These are phyloP conservation scores for Ophonus ardosiacus DNA, from an alignment of 2,888 invertebrate genomes.

Conservation along the genomic window DNA sequence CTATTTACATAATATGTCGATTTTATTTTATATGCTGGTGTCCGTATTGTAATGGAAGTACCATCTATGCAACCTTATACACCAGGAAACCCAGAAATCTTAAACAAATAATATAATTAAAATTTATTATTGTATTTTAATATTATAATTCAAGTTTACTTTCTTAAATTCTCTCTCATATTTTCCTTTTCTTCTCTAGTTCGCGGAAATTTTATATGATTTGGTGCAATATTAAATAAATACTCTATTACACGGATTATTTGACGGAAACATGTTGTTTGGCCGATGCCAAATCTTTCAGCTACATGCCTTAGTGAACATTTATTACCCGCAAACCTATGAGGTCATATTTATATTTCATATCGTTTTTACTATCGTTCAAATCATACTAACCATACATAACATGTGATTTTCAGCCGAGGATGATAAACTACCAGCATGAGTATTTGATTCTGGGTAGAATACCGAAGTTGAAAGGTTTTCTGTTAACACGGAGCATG, in stretches of 20 bases:
- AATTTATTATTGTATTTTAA: background rate
- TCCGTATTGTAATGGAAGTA: conserved; percentile 64
- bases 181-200: conserved; percentile 9
- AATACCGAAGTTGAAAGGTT: background rate
- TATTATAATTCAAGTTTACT: background rate
- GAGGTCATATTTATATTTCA: conserved; percentile 6
- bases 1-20: conserved; percentile 68
- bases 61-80: conserved; percentile 58
- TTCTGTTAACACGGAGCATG: background rate
- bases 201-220: conserved; percentile 25
- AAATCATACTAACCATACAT: conserved; percentile 4
- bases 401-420: conserved; percentile 35
- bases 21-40: conserved; percentile 67
- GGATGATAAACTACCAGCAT: conserved; percentile 1
- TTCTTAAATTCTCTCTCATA: conserved; percentile 14
- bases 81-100: conserved; percentile 35
- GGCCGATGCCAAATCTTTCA: conserved; percentile 54
- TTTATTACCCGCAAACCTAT: conserved; percentile 58
- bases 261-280: conserved; percentile 40
- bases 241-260: conserved; percentile 39
- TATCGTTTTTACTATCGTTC: background rate
- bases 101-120: background rate
- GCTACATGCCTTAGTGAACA: conserved; percentile 56
- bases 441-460: background rate
- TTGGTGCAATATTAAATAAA: background rate